Evolutionary conservation across 2,797 vertebrate species (phyloP).

Genomic region (Ctenopoma multispine): DNA sequence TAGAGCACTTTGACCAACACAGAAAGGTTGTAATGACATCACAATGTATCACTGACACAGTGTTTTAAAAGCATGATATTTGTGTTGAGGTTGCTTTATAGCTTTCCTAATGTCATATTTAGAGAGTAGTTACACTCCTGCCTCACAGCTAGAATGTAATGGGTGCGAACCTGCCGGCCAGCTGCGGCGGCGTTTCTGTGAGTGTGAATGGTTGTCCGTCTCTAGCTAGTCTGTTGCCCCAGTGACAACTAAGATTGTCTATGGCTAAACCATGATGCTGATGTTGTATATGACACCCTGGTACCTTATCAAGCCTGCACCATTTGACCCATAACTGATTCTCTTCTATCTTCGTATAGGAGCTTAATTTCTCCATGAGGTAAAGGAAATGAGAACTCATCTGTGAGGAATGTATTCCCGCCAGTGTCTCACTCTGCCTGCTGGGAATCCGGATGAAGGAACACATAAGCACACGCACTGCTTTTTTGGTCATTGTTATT

Average conservation of each 20-base stretch:
- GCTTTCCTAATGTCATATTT: neutral
- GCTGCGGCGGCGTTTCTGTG: too few relatives aligned
- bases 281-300: neutral
- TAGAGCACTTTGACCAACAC: neutral
- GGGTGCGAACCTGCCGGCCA: too few relatives aligned
- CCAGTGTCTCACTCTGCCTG: constrained; percentile 23
- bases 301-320: too few relatives aligned
- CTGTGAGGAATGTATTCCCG: constrained; percentile 34
- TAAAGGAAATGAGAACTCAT: constrained; percentile 33
- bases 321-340: too few relatives aligned
- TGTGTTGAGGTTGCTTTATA: neutral
- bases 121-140: too few relatives aligned
- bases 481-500: constrained; percentile 1
- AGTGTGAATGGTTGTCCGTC: too few relatives aligned
- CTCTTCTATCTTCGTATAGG: neutral
- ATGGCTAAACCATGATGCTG: neutral
- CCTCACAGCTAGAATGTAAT: too few relatives aligned
- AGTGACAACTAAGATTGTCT: too few relatives aligned
- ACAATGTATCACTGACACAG: neutral
- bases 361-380: constrained; percentile 22
- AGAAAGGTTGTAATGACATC: neutral
- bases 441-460: constrained; percentile 13
- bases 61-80: neutral
- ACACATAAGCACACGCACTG: constrained; percentile 4
- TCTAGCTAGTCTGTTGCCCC: too few relatives aligned